A percentile compares a stretch with the other conserved stretches of the same genome.
These are phyloP conservation scores for Psittacula echo DNA, from an alignment of 2,797 vertebrate genomes.

Conservation along the genomic window DNA sequence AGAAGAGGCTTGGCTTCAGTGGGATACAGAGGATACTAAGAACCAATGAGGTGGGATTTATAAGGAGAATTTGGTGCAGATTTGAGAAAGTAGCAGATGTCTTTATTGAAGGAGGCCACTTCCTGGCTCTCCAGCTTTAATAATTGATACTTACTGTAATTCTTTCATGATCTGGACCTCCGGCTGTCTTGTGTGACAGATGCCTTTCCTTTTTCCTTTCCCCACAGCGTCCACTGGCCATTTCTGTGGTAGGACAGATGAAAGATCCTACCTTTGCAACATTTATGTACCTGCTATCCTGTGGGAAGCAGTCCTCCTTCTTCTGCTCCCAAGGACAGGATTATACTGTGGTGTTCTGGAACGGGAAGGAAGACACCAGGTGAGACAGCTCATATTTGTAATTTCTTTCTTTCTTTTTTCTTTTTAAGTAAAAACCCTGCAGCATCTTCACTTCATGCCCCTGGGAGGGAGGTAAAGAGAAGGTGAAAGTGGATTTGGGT, in stretches of 20 bases:
- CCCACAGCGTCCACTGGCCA: slow-evolving; percentile 87
- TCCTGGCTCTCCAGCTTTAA: background rate
- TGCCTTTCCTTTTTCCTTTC: slow-evolving; percentile 15
- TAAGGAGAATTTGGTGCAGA: background rate
- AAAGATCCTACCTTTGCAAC: slow-evolving; percentile 92
- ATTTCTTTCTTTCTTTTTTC: background rate
- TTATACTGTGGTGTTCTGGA: slow-evolving; percentile 91
- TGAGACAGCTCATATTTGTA: slow-evolving; percentile 8
- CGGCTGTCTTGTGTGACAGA: background rate
- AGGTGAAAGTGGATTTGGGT: slow-evolving; percentile 53
- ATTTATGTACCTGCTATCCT: slow-evolving; percentile 87
- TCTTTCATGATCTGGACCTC: background rate
- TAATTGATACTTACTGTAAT: background rate
- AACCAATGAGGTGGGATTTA: background rate
- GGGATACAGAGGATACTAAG: background rate
- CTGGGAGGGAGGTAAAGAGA: slow-evolving; percentile 16
- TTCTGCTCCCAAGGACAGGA: slow-evolving; percentile 89
- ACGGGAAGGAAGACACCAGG: slow-evolving; percentile 88
- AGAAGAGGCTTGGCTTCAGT: background rate
- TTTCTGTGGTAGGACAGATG: slow-evolving; percentile 88
- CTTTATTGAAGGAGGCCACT: background rate
- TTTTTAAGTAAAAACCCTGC: background rate
- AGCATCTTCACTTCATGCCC: background rate
- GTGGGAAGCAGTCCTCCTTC: slow-evolving; percentile 87
- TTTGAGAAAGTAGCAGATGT: background rate